Percentiles rank a stretch among this genome's conserved stretches.
Evolutionary conservation across 1,140 invertebrate species (phyloP).

Genomic region (Atta colombica): DNA sequence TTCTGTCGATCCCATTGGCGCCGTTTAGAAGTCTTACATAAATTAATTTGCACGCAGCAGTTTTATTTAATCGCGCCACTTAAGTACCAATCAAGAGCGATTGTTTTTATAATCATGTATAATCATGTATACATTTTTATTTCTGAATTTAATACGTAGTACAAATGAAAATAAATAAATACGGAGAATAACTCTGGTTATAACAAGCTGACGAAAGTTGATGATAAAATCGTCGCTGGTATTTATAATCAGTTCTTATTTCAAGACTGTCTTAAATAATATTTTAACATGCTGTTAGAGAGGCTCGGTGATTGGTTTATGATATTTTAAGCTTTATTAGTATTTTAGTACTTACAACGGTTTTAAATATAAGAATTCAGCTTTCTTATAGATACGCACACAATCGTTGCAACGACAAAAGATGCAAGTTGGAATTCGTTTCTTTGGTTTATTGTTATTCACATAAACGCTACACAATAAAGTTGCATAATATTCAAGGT

Average conservation of each 20-base stretch:
- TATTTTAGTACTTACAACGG: too few species aligned
- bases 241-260: too few species aligned
- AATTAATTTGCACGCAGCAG: slow-evolving; percentile 6
- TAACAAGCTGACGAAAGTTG: slow-evolving; percentile 2
- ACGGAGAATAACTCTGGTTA: not conserved
- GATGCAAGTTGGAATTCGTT: not conserved
- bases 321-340: too few species aligned
- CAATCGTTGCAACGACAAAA: not conserved
- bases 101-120: not conserved
- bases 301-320: too few species aligned
- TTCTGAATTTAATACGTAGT: slow-evolving; percentile 10
- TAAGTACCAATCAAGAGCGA: not conserved
- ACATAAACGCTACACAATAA: slow-evolving; percentile 8
- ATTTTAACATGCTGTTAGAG: too few species aligned
- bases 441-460: not conserved
- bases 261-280: too few species aligned
- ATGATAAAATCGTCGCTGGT: too few species aligned
- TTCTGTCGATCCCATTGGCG: slow-evolving; percentile 69
- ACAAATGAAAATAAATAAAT: not conserved
- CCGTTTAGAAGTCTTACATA: slow-evolving; percentile 45
- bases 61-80: slow-evolving; percentile 39
- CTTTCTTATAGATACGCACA: not conserved
- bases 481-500: slow-evolving; percentile 17
- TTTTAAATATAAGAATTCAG: not conserved
- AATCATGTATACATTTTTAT: not conserved